These are phyloP conservation scores for Radopholus similis DNA, from an alignment of 1,140 invertebrate genomes.

Conservation along the genomic window DNA sequence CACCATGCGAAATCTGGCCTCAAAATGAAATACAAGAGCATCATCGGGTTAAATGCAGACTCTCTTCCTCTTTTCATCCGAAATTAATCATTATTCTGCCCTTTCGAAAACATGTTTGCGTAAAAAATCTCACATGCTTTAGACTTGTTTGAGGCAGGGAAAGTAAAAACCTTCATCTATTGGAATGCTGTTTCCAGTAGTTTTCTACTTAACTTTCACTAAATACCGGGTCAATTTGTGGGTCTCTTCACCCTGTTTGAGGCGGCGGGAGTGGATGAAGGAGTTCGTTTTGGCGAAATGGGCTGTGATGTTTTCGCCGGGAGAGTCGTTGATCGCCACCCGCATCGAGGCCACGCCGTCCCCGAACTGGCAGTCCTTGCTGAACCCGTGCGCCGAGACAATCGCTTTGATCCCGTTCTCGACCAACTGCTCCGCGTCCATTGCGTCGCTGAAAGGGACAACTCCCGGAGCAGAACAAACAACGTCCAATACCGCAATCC, in stretches of 20 bases:
- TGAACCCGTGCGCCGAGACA: slow-evolving; percentile 18
- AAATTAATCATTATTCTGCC: too few species aligned
- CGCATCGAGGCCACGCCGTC: background rate
- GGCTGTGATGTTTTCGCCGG: slow-evolving; percentile 4
- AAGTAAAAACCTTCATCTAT: background rate
- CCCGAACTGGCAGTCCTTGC: slow-evolving; percentile 8
- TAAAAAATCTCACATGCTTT: too few species aligned
- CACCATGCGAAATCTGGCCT: background rate
- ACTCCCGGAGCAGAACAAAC: background rate
- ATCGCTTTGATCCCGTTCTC: slow-evolving; percentile 17
- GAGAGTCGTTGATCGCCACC: slow-evolving; percentile 1
- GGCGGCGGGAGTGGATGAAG: slow-evolving; percentile 16
- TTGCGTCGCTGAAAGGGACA: slow-evolving; percentile 8
- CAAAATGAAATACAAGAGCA: too few species aligned
- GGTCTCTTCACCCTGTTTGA: slow-evolving; percentile 16
- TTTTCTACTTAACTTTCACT: background rate
- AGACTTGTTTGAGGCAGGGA: background rate
- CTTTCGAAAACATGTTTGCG: too few species aligned
- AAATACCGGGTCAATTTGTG: background rate
- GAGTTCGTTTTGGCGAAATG: slow-evolving; percentile 20
- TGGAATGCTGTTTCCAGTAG: slow-evolving; percentile 4
- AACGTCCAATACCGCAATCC: slow-evolving; percentile 12
- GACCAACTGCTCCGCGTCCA: slow-evolving; percentile 4
- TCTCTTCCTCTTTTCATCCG: too few species aligned
- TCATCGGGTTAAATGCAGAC: too few species aligned